Percentiles rank a stretch among this genome's conserved stretches.
Conservation (phyloP, 2,113 vertebrate genomes). For the Embiotoca jacksoni region DNA sequence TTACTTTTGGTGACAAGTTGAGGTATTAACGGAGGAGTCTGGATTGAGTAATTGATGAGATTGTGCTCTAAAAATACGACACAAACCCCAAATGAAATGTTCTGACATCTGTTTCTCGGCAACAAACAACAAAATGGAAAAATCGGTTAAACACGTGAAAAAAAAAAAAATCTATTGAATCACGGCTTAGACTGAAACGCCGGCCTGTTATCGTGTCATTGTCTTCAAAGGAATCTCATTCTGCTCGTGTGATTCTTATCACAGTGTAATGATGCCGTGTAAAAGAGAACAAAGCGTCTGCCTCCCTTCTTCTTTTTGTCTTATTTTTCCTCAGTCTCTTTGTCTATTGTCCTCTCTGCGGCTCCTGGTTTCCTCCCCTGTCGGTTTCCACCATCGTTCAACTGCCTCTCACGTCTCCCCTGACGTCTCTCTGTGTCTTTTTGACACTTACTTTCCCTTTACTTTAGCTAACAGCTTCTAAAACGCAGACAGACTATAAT, state of each 20-base stretch:
- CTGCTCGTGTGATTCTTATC: not conserved
- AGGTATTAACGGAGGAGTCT: too few species aligned
- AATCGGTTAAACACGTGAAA: not conserved
- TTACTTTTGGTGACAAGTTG: not conserved
- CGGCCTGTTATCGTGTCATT: not conserved
- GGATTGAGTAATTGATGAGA: not conserved
- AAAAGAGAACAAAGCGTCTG: conserved; percentile 9
- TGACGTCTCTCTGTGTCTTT: too few species aligned
- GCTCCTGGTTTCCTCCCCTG: too few species aligned
- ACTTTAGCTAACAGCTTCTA: not conserved
- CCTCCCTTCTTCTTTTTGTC: not conserved
- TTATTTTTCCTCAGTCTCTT: not conserved
- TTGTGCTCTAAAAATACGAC: not conserved
- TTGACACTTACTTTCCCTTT: not conserved
- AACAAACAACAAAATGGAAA: not conserved
- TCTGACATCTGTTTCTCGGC: conserved; percentile 3
- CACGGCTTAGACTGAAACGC: not conserved
- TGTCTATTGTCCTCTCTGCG: not conserved
- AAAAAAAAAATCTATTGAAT: not conserved
- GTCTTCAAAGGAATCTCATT: conserved; percentile 9
- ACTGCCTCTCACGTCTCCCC: not conserved
- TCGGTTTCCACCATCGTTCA: not conserved
- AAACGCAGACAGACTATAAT: not conserved
- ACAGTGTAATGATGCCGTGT: not conserved
- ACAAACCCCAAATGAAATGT: not conserved